phyloP scores from a whole-genome alignment of 1,140 invertebrate genomes.

The Drosophila yakuba region DNA sequence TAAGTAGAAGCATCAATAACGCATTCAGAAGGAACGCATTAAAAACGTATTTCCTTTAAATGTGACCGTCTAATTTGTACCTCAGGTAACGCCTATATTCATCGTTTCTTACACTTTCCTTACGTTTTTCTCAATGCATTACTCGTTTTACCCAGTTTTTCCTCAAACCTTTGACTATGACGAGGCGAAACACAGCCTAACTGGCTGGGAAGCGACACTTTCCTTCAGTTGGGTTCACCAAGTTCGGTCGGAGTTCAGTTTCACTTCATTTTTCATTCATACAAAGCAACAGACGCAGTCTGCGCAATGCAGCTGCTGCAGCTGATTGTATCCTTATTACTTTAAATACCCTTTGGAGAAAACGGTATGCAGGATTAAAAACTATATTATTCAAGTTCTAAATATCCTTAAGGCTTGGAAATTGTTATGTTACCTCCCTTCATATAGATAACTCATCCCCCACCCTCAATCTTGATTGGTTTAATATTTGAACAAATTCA shows the following conservation, averaged over 20 bases:
- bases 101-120: neutral
- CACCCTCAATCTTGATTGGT: neutral
- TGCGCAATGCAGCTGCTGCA: conserved; percentile 42
- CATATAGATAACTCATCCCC: neutral
- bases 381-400: neutral
- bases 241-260: conserved; percentile 42
- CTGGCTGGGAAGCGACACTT: conserved; percentile 71
- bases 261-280: conserved; percentile 80
- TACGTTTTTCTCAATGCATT: no score
- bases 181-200: conserved; percentile 72
- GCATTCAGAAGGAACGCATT: no score
- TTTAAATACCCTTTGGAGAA: conserved; percentile 3
- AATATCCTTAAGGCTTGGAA: neutral
- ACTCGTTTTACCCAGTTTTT: neutral
- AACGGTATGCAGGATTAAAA: neutral
- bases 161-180: conserved; percentile 36
- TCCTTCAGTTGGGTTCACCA: conserved; percentile 40
- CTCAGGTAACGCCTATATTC: no score
- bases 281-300: conserved; percentile 56
- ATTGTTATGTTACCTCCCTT: no score
- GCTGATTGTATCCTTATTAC: neutral
- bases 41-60: no score
- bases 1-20: no score
- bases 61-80: no score
- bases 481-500: no score